Percentiles rank a stretch among this genome's conserved stretches.
Evolutionary conservation across 2,888 invertebrate species (phyloP).

Genomic region (Epinotia demarniana): DNA sequence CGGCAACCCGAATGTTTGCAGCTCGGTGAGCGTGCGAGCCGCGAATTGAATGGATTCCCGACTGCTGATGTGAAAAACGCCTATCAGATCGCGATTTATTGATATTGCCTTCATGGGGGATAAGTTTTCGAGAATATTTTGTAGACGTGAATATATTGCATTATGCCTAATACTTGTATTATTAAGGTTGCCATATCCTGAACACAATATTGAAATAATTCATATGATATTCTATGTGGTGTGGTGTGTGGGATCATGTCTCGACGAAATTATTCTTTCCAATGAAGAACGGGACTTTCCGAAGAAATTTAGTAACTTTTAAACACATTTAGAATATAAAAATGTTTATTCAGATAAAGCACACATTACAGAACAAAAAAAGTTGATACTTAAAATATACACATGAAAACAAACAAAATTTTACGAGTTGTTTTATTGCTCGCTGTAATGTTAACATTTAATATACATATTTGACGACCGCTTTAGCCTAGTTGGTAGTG

Average conservation of each 20-base stretch:
- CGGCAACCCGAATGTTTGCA: constrained; percentile 23
- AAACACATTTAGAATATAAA: too few relatives aligned
- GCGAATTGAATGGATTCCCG: constrained; percentile 34
- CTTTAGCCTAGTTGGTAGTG: too few relatives aligned
- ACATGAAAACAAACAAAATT: too few relatives aligned
- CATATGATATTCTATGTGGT: not conserved
- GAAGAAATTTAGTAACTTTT: too few relatives aligned
- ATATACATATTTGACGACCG: too few relatives aligned
- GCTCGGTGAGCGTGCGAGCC: constrained; percentile 12
- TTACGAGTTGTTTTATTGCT: too few relatives aligned
- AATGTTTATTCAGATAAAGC: too few relatives aligned
- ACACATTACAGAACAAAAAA: too few relatives aligned
- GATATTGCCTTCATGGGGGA: constrained; percentile 21
- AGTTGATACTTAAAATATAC: too few relatives aligned
- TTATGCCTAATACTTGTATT: constrained; percentile 1
- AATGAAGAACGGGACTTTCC: too few relatives aligned
- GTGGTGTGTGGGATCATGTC: not conserved
- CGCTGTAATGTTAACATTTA: too few relatives aligned
- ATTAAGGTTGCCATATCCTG: not conserved
- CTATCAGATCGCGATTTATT: constrained; percentile 35
- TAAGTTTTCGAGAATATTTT: constrained; percentile 12
- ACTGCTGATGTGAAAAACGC: constrained; percentile 34
- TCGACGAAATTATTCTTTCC: not conserved
- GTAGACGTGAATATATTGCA: constrained; percentile 15
- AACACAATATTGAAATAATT: constrained; percentile 8